Conservation (phyloP, 2,888 invertebrate species). For the Drosophila demipolita region DNA sequence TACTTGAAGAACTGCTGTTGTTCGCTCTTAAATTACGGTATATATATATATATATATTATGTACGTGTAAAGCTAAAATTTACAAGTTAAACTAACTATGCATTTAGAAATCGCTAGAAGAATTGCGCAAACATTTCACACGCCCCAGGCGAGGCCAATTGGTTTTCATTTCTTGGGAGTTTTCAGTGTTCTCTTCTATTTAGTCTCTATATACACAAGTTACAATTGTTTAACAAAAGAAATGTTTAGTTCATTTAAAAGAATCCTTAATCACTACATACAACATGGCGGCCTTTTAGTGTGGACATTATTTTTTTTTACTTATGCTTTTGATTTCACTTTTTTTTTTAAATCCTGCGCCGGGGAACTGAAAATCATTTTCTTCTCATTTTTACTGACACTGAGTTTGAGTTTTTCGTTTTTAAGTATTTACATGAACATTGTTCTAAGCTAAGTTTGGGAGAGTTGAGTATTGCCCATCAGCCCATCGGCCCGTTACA, state of each 20-base stretch:
- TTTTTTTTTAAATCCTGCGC: slow-evolving; percentile 48
- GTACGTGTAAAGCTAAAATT: slow-evolving; percentile 82
- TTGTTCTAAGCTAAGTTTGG: slow-evolving; percentile 59
- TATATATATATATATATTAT: slow-evolving; percentile 21
- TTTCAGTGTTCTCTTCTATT: slow-evolving; percentile 57
- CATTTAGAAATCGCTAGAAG: slow-evolving; percentile 65
- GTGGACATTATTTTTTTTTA: slow-evolving; percentile 15
- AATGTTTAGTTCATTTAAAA: slow-evolving; percentile 40
- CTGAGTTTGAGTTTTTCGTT: slow-evolving; percentile 62
- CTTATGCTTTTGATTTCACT: background rate
- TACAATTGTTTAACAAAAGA: slow-evolving; percentile 67
- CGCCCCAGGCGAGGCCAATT: slow-evolving; percentile 59
- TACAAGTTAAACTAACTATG: slow-evolving; percentile 79
- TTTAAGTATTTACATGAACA: slow-evolving; percentile 70
- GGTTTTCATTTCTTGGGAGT: slow-evolving; percentile 29
- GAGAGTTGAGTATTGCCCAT: slow-evolving; percentile 39
- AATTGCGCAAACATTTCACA: slow-evolving; percentile 47
- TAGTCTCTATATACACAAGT: slow-evolving; percentile 67
- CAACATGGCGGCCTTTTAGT: slow-evolving; percentile 68
- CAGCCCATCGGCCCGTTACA: slow-evolving; percentile 60
- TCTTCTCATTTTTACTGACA: slow-evolving; percentile 63
- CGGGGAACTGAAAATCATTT: slow-evolving; percentile 49
- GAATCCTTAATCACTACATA: slow-evolving; percentile 70
- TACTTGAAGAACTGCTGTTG: slow-evolving; percentile 65
- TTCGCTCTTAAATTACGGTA: slow-evolving; percentile 53